Base-by-base conservation (phyloP, 2,113 vertebrate genomes). In the Deroptyus accipitrinus region DNA sequence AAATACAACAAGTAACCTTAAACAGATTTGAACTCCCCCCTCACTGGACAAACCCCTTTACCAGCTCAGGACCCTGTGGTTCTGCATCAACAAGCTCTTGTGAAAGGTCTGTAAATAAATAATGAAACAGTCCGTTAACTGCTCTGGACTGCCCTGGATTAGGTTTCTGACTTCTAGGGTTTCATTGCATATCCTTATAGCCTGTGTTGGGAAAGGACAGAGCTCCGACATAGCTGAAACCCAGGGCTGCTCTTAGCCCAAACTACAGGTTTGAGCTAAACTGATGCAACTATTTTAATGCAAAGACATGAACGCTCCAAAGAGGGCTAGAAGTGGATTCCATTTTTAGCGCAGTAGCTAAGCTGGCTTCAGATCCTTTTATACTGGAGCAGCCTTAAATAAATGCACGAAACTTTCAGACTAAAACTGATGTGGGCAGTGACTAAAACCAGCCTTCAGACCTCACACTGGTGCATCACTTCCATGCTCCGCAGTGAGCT, bases 51-150 rank as follows among this genome's bases (percentile, higher is more conserved):
- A 97, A 67, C 23, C 90, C 41, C 76, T 79, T 62, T 66, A 54
- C 25, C 92, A 95, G 94, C 78, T 94, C 67, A 66, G 48, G 25
- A 83, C 82, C 48, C 72, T 46, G 39, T 3, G 79, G 72, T 68
- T 86, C 92, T 92, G 91, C 87, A 81, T 69, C 96, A 77, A 75
- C 86, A 90, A 95, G 90, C 89, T 95, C 95, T 90, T 92, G 83
- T 31, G 87, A 78, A 92, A 95, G 52, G 77, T 86, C 64, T 31
- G 48, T 98, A 97, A 98, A 98, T 99, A 97, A 99, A 98, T 99
- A 98, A 99, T 98, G 96, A 81, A 94, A 64, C 89, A 77, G 66
- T 39, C 63, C 95, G 90, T 64, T 97, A 96, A 87, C 90, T 94
- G 78, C 54, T 95, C 94, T n/a, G 90, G 86, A 37, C 88, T 48